Evolutionary conservation across 2,888 invertebrate genomes (phyloP).

Genomic region (Biston betularia): DNA sequence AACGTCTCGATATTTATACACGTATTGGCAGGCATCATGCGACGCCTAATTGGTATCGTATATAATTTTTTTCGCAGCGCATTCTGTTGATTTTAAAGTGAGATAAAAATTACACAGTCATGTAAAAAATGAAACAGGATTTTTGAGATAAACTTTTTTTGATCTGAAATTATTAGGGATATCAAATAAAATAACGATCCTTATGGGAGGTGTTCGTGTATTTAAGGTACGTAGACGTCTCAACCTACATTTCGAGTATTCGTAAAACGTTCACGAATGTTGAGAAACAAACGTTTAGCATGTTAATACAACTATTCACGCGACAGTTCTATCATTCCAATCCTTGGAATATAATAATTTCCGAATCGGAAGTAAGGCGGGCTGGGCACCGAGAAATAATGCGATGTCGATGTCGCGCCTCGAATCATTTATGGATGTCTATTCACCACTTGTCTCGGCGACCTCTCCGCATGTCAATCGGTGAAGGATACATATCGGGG

Average conservation of each 20-base stretch:
- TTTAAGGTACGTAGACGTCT: slow-evolving; percentile 51
- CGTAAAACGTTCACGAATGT: slow-evolving; percentile 69
- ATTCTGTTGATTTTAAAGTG: slow-evolving; percentile 23
- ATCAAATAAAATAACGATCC: slow-evolving; percentile 32
- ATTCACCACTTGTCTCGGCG: slow-evolving; percentile 54
- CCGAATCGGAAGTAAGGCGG: slow-evolving; percentile 86
- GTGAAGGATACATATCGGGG: slow-evolving; percentile 67
- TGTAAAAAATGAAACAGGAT: slow-evolving; percentile 8
- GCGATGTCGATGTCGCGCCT: slow-evolving; percentile 80
- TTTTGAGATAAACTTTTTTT: slow-evolving; percentile 27
- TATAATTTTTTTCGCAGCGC: slow-evolving; percentile 37
- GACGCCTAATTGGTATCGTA: slow-evolving; percentile 49
- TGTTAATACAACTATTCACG: slow-evolving; percentile 70
- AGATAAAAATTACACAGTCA: slow-evolving; percentile 22
- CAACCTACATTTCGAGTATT: slow-evolving; percentile 66
- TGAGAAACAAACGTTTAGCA: slow-evolving; percentile 68
- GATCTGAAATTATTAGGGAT: slow-evolving; percentile 27
- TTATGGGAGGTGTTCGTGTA: slow-evolving; percentile 2
- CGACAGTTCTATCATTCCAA: slow-evolving; percentile 71
- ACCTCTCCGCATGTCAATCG: slow-evolving; percentile 32
- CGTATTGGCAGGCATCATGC: slow-evolving; percentile 39
- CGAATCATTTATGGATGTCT: slow-evolving; percentile 79
- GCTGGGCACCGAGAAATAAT: slow-evolving; percentile 81
- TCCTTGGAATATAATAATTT: slow-evolving; percentile 82
- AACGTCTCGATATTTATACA: slow-evolving; percentile 44